These are phyloP conservation scores for Tricholauxania praeusta DNA, from an alignment of 2,888 invertebrate species.

Conservation along the genomic window DNA sequence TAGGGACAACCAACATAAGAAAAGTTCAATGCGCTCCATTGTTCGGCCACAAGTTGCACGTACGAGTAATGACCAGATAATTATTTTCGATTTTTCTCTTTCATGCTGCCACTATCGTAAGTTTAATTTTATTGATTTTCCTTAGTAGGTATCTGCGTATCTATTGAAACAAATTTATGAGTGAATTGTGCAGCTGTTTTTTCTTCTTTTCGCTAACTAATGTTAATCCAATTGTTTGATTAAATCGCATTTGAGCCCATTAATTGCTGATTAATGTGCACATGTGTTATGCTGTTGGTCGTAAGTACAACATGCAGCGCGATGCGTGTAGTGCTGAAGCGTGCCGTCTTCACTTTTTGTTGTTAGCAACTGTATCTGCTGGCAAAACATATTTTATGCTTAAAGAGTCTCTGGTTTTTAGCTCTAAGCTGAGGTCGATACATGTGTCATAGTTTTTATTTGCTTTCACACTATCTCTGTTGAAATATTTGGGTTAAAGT, in stretches of 20 bases:
- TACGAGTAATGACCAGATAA: constrained; percentile 14
- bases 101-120: neutral
- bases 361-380: no score
- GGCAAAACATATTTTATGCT: neutral
- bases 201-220: neutral
- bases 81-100: constrained; percentile 23
- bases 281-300: no score
- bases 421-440: no score
- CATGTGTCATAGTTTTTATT: no score
- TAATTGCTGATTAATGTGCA: neutral
- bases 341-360: no score
- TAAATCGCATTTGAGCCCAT: neutral
- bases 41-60: constrained; percentile 11
- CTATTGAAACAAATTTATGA: neutral
- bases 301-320: no score
- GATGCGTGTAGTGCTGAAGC: no score
- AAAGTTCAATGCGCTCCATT: neutral
- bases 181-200: neutral
- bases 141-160: no score
- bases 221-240: constrained; percentile 27
- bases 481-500: no score
- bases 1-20: no score
- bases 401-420: neutral
- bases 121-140: no score
- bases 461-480: no score